Conservation (phyloP, 1,140 invertebrate genomes). For the Drosophila parvula region DNA sequence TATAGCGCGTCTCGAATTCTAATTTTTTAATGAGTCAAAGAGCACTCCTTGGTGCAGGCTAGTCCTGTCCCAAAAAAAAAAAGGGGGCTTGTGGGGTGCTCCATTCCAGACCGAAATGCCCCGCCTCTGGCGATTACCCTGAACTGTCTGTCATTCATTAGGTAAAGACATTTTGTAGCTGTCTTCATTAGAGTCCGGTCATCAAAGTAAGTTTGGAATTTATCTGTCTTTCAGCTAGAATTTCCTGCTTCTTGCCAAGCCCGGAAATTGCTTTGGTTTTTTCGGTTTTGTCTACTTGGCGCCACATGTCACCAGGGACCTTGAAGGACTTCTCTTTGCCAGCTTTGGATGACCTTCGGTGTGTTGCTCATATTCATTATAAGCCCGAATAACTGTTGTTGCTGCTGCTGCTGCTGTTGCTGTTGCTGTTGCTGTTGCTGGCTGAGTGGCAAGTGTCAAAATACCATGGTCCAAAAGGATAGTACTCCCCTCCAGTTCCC, state of each 20-base stretch:
- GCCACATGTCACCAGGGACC: slow-evolving; percentile 65
- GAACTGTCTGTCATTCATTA: slow-evolving; percentile 61
- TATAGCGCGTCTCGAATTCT: slow-evolving; percentile 25
- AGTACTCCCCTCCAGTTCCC: slow-evolving; percentile 21
- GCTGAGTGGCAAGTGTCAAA: slow-evolving; percentile 77
- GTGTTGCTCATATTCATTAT: slow-evolving; percentile 82
- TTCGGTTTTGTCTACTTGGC: slow-evolving; percentile 43
- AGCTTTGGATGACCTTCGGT: slow-evolving; percentile 64
- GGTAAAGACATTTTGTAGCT: slow-evolving; percentile 33
- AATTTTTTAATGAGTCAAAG: slow-evolving; percentile 68
- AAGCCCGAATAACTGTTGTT: slow-evolving; percentile 82
- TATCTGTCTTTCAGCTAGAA: slow-evolving; percentile 22
- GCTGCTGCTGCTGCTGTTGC: slow-evolving; percentile 60
- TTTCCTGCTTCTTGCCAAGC: slow-evolving; percentile 30
- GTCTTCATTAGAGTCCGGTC: slow-evolving; percentile 54
- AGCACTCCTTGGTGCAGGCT: slow-evolving; percentile 11
- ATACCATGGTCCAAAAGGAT: slow-evolving; percentile 61
- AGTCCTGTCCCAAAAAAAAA: neutral
- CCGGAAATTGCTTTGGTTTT: slow-evolving; percentile 67
- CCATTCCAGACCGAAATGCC: slow-evolving; percentile 14
- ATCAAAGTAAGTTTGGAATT: slow-evolving; percentile 51
- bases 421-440: slow-evolving; percentile 17
- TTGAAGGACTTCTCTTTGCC: slow-evolving; percentile 63
- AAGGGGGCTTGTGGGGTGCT: neutral
- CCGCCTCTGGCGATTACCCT: slow-evolving; percentile 1